Conservation (phyloP, 2,797 vertebrate species). For the Agapornis canus region DNA sequence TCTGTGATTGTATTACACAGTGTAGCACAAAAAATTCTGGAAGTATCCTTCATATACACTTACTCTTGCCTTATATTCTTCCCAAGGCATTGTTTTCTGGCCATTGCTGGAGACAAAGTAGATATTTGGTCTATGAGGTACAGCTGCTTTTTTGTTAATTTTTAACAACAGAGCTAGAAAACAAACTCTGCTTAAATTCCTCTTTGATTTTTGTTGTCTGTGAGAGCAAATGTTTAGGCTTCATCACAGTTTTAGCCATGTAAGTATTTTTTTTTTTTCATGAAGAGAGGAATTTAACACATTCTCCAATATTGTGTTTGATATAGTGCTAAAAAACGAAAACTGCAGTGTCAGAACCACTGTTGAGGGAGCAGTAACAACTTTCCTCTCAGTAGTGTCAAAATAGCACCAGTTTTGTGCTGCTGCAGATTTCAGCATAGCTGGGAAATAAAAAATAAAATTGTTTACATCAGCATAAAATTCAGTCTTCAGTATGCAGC, state of each 20-base stretch:
- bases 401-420: conserved; percentile 7
- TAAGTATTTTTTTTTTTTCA: not conserved
- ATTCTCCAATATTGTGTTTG: not conserved
- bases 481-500: not conserved
- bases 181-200: not conserved
- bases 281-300: conserved; percentile 15
- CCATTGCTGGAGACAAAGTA: not conserved
- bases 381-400: not conserved
- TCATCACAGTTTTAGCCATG: conserved; percentile 19
- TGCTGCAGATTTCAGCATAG: conserved; percentile 10
- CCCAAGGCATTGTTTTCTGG: not conserved
- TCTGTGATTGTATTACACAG: not conserved
- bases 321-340: not conserved
- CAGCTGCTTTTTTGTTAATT: conserved; percentile 51
- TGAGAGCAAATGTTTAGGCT: conserved; percentile 22
- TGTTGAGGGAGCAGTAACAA: not conserved
- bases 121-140: not conserved
- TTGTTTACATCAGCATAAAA: conserved; percentile 40
- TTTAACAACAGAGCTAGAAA: conserved; percentile 7
- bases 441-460: conserved; percentile 37
- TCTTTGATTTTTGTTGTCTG: conserved; percentile 34
- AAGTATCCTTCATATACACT: not conserved
- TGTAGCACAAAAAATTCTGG: not conserved
- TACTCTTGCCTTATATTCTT: not conserved
- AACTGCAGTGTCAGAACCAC: conserved; percentile 37